These are phyloP conservation scores for Musca domestica DNA, from an alignment of 1,140 invertebrate genomes.

Conservation along the genomic window DNA sequence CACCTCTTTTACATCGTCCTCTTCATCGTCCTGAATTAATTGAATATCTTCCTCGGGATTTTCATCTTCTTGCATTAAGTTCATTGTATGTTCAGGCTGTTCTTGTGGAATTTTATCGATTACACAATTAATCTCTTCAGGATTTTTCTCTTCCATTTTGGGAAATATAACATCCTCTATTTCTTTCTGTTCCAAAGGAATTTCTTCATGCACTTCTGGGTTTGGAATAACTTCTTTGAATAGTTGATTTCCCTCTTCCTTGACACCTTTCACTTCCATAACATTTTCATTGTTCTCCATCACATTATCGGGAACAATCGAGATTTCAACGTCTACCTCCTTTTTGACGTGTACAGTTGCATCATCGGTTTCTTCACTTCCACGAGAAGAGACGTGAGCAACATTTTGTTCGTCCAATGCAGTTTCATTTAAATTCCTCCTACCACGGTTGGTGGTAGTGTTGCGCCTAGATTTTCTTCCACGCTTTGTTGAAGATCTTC, in stretches of 20 bases:
- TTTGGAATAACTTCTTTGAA: no score
- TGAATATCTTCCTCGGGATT: not conserved
- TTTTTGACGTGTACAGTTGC: not conserved
- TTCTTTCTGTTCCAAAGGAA: not conserved
- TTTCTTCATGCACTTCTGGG: not conserved
- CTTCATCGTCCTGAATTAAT: not conserved
- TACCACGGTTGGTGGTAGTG: not conserved
- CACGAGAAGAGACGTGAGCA: not conserved
- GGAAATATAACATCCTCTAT: not conserved
- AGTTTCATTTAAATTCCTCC: not conserved
- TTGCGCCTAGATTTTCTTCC: conserved; percentile 9
- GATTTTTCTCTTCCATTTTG: no score
- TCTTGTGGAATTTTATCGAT: not conserved
- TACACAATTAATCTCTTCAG: no score
- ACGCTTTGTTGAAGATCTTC: conserved; percentile 33
- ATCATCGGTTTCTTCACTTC: not conserved
- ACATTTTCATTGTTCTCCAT: not conserved
- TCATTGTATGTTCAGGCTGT: not conserved
- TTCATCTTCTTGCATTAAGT: not conserved
- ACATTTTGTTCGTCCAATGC: no score
- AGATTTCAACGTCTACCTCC: no score
- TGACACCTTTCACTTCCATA: not conserved
- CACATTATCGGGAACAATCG: no score
- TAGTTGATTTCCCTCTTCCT: conserved; percentile 9
- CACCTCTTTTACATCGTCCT: not conserved